A percentile compares a stretch with the other conserved stretches of the same genome.
phyloP scores from a whole-genome alignment of 2,113 vertebrate genomes.

The Brachypteracias leptosomus region DNA sequence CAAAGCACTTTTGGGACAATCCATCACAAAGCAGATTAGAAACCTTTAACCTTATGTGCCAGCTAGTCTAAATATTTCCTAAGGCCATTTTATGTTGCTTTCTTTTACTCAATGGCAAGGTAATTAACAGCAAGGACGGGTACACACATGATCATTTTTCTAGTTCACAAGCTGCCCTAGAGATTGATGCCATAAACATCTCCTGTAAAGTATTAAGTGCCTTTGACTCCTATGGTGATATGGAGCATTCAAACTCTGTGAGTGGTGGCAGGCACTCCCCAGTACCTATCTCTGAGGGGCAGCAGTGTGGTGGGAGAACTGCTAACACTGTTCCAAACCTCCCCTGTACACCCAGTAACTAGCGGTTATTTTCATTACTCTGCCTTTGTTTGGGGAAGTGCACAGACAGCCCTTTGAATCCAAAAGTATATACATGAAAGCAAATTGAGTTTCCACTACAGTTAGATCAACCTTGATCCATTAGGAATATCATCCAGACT shows the following conservation, averaged over 20 bases:
- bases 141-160: not conserved
- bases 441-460: not conserved
- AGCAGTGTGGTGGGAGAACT: not conserved
- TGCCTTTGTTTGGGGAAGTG: not conserved
- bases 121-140: slow-evolving; percentile 50
- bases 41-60: slow-evolving; percentile 43
- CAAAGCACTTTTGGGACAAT: not conserved
- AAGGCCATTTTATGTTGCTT: not conserved
- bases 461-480: not conserved
- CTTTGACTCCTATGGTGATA: not conserved
- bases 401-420: not conserved
- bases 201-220: not conserved
- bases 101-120: not conserved
- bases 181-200: not conserved
- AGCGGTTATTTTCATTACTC: not conserved
- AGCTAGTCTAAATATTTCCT: slow-evolving; percentile 15
- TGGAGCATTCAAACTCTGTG: not conserved
- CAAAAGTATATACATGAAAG: not conserved
- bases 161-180: not conserved
- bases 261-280: not conserved
- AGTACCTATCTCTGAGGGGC: not conserved
- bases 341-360: not conserved
- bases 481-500: not conserved
- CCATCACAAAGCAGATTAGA: not conserved
- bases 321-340: not conserved